Evolutionary conservation across 2,797 vertebrate species (phyloP).

Genomic region (Pelodytes ibericus): DNA sequence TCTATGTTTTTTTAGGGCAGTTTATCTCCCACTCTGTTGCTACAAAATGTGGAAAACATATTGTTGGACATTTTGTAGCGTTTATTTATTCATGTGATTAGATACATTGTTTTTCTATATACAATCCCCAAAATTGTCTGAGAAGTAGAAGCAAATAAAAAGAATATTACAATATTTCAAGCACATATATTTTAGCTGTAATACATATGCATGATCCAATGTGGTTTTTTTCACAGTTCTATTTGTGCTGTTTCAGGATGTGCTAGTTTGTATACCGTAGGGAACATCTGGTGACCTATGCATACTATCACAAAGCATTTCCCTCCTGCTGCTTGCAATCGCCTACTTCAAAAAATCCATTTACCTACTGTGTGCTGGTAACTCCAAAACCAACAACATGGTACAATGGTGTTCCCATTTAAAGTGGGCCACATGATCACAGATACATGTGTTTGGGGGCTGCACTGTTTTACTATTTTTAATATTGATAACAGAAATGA

Average conservation of each 20-base stretch:
- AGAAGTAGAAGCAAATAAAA: neutral
- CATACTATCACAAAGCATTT: neutral
- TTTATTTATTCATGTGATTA: neutral
- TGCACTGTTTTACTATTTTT: too few relatives aligned
- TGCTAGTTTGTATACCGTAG: neutral
- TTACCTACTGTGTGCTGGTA: neutral
- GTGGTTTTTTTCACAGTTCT: neutral
- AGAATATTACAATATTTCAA: neutral
- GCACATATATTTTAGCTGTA: neutral
- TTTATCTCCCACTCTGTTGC: too few relatives aligned
- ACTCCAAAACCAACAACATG: neutral
- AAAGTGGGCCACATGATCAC: too few relatives aligned
- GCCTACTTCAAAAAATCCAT: neutral
- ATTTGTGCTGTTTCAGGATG: neutral
- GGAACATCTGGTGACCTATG: conserved; percentile 9
- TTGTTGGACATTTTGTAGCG: neutral
- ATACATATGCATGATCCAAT: neutral
- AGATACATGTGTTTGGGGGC: too few relatives aligned
- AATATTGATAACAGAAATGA: too few relatives aligned
- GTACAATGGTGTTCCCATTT: too few relatives aligned
- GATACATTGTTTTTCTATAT: too few relatives aligned
- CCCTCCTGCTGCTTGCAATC: conserved; percentile 4
- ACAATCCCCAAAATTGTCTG: neutral
- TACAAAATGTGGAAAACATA: too few relatives aligned
- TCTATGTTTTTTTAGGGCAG: too few relatives aligned